Percentiles rank a stretch among this genome's conserved stretches.
Evolutionary conservation across 1,140 invertebrate species (phyloP).

Genomic region (Drosophila paulistorum): DNA sequence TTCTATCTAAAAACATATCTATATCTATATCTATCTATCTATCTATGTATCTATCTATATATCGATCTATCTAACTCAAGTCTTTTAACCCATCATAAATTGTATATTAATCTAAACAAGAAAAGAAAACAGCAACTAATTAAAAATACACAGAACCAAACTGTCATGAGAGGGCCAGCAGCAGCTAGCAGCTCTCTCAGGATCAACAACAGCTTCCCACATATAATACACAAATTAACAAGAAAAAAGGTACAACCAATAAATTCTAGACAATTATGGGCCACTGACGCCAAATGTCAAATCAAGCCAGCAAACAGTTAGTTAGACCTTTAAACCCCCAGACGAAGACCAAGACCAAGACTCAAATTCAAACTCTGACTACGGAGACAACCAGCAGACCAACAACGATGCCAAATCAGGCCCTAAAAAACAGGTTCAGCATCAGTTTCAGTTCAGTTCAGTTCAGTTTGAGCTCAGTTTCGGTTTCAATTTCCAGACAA

Average conservation of each 20-base stretch:
- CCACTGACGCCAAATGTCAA: constrained; percentile 82
- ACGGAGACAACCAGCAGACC: background rate
- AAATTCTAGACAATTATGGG: constrained; percentile 81
- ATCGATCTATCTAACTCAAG: background rate
- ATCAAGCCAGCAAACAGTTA: constrained; percentile 78
- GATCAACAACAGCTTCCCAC: constrained; percentile 48
- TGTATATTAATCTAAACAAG: constrained; percentile 53
- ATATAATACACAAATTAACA: constrained; percentile 66
- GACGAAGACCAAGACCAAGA: background rate
- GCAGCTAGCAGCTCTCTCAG: constrained; percentile 37
- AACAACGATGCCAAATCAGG: constrained; percentile 72
- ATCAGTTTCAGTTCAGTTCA: constrained; percentile 21
- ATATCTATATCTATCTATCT: constrained; percentile 34
- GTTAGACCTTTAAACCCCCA: constrained; percentile 75
- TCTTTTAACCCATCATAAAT: constrained; percentile 9
- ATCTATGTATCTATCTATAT: constrained; percentile 26
- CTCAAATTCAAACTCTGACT: constrained; percentile 3
- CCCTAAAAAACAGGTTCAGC: constrained; percentile 80
- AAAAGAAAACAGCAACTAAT: constrained; percentile 55
- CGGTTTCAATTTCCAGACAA: constrained; percentile 71
- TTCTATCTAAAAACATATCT: constrained; percentile 29
- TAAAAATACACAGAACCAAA: constrained; percentile 55
- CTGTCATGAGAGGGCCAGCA: background rate
- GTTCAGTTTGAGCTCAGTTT: constrained; percentile 47
- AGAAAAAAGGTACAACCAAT: constrained; percentile 80